Evolutionary conservation across 1,140 invertebrate genomes (phyloP).

Genomic region (Drosophila dunni): DNA sequence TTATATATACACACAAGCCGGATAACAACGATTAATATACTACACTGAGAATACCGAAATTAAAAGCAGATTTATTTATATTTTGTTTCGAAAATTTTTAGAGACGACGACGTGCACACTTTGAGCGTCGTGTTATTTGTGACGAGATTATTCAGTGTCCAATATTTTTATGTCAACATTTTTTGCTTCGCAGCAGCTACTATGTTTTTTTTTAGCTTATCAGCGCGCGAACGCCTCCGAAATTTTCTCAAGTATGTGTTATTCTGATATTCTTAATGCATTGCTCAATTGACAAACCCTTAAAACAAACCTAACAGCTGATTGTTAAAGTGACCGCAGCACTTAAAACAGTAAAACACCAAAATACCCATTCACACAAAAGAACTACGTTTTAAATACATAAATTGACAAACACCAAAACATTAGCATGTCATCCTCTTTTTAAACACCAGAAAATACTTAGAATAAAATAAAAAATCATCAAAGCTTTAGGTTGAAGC

Average conservation of each 20-base stretch:
- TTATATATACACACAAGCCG: conserved; percentile 13
- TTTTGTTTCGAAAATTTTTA: conserved; percentile 32
- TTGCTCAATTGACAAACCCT: conserved; percentile 38
- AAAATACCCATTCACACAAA: conserved; percentile 14
- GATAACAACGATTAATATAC: conserved; percentile 39
- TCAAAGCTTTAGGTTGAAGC: neutral
- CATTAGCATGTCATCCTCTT: neutral
- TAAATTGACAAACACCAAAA: neutral
- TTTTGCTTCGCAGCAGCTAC: conserved; percentile 32
- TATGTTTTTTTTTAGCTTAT: conserved; percentile 58
- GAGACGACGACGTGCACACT: conserved; percentile 59
- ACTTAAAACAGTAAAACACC: neutral
- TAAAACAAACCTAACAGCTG: conserved; percentile 46
- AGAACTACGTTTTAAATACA: conserved; percentile 2
- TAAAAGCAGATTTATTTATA: conserved; percentile 54
- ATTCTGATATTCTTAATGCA: conserved; percentile 29
- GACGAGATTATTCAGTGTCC: conserved; percentile 35
- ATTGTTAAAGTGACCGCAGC: conserved; percentile 14
- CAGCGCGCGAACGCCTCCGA: conserved; percentile 34
- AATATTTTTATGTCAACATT: conserved; percentile 65
- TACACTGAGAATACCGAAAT: conserved; percentile 38
- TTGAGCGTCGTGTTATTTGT: conserved; percentile 58
- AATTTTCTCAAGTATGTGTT: conserved; percentile 23
- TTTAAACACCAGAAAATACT: neutral
- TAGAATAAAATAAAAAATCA: neutral